These are phyloP conservation scores for Cyclargus thomasi DNA, from an alignment of 1,140 invertebrate species.

Conservation along the genomic window DNA sequence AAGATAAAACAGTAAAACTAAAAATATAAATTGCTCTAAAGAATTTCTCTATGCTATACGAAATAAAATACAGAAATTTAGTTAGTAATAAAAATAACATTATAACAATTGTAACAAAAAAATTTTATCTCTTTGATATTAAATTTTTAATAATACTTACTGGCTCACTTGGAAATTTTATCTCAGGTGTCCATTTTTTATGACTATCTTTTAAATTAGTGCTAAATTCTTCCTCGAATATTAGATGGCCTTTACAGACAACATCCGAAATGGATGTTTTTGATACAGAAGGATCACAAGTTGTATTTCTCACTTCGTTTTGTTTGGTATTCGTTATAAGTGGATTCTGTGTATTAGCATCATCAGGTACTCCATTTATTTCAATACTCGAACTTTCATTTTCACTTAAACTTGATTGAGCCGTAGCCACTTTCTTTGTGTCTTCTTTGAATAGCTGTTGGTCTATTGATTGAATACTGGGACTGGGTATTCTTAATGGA, in stretches of 20 bases:
- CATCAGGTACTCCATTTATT: neutral
- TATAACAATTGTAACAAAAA: no score
- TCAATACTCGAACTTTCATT: neutral
- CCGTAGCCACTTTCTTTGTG: no score
- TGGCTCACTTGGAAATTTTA: slow-evolving; percentile 66
- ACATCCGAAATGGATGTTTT: slow-evolving; percentile 44
- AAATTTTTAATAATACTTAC: slow-evolving; percentile 33
- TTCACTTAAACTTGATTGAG: neutral
- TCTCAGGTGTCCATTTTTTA: slow-evolving; percentile 67
- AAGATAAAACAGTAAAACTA: no score
- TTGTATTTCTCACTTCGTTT: slow-evolving; percentile 18
- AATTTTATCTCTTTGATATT: no score
- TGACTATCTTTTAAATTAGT: slow-evolving; percentile 40
- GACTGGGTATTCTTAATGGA: neutral
- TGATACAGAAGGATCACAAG: slow-evolving; percentile 47
- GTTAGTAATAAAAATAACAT: no score
- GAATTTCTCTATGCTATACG: no score
- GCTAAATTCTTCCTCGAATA: slow-evolving; percentile 76
- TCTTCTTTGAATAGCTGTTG: no score
- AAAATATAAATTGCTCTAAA: no score
- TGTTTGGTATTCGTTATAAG: slow-evolving; percentile 2
- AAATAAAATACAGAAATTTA: no score
- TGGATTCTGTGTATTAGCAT: neutral
- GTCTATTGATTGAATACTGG: no score
- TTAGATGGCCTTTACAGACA: slow-evolving; percentile 73